Conservation (phyloP, 2,113 vertebrate genomes). For the Poecilia latipinna region DNA sequence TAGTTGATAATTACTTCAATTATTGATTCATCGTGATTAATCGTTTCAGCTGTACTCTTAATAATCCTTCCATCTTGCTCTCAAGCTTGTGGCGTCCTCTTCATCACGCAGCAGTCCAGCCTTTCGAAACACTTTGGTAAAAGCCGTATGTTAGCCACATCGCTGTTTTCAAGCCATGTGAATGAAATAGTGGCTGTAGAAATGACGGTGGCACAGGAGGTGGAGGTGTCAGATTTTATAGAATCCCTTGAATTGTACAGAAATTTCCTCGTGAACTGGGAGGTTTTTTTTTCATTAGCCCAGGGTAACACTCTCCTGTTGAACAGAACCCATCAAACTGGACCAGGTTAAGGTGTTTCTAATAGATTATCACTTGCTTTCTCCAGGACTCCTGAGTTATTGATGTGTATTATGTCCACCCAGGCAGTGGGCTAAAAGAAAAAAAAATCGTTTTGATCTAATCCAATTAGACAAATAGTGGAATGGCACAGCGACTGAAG, state of each 20-base stretch:
- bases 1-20: no score
- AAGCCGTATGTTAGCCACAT: no score
- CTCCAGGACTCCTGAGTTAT: slow-evolving; percentile 11
- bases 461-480: slow-evolving; percentile 61
- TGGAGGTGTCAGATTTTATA: no score
- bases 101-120: no score
- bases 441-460: slow-evolving; percentile 47
- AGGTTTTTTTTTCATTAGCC: not conserved
- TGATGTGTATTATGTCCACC: not conserved
- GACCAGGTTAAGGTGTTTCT: not conserved
- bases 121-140: no score
- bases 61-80: no score
- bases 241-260: not conserved
- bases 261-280: not conserved
- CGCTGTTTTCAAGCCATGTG: no score
- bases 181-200: no score
- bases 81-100: no score
- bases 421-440: not conserved
- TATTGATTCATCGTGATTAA: no score
- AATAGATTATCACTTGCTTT: not conserved
- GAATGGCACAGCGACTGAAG: slow-evolving; percentile 16
- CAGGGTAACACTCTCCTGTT: not conserved
- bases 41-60: no score
- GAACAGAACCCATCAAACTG: not conserved
- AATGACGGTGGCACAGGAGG: no score